Percentiles rank a stretch among this genome's conserved stretches.
phyloP scores from a whole-genome alignment of 2,797 vertebrate species.

The Remorina albescens region DNA sequence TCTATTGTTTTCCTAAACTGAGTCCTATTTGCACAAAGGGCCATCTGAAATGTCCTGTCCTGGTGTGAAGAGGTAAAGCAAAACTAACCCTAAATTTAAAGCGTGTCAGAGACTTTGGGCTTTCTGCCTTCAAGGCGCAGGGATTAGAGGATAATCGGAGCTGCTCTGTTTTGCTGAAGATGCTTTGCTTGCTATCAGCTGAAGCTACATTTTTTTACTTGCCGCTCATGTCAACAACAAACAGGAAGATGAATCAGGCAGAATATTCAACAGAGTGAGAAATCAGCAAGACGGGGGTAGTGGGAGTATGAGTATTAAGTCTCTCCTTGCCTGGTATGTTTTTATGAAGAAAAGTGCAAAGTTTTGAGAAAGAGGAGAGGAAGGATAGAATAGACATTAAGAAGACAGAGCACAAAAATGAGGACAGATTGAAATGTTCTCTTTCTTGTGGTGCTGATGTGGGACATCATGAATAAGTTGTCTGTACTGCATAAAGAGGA shows the following conservation, averaged over 20 bases:
- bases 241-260: conserved; percentile 43
- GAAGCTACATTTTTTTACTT: conserved; percentile 30
- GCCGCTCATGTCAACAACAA: conserved; percentile 54
- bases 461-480: conserved; percentile 1
- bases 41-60: conserved; percentile 17
- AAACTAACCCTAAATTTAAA: conserved; percentile 45
- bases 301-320: conserved; percentile 22
- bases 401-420: conserved; percentile 10
- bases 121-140: conserved; percentile 23
- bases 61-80: conserved; percentile 24
- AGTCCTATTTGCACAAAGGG: conserved; percentile 19
- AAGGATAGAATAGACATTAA: neutral
- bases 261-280: conserved; percentile 39
- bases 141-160: conserved; percentile 58
- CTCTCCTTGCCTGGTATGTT: conserved; percentile 16
- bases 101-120: conserved; percentile 52
- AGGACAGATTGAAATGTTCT: conserved; percentile 24
- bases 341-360: conserved; percentile 38
- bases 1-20: conserved; percentile 44
- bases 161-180: conserved; percentile 53
- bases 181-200: conserved; percentile 54
- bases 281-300: conserved; percentile 48
- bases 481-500: conserved; percentile 14
- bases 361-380: conserved; percentile 27
- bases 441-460: conserved; percentile 16